phyloP scores from a whole-genome alignment of 2,888 invertebrate species.

The Masnerella sp. region DNA sequence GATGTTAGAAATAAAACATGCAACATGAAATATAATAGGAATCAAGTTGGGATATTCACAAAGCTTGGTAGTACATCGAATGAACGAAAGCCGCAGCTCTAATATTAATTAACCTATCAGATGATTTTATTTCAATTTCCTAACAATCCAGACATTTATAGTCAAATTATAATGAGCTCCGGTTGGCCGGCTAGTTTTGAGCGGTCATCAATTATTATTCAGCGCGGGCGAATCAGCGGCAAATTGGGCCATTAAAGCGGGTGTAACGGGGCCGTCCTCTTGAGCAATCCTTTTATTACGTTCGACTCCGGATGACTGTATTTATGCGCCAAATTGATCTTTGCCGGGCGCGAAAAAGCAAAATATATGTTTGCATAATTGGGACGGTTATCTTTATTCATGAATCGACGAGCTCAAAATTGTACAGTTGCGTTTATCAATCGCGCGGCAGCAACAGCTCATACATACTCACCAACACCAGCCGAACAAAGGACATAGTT shows the following conservation, averaged over 20 bases:
- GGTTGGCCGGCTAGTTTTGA: neutral
- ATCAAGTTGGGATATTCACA: too few relatives aligned
- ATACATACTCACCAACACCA: slow-evolving; percentile 19
- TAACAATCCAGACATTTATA: slow-evolving; percentile 16
- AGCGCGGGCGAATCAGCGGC: neutral
- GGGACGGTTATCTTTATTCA: slow-evolving; percentile 41
- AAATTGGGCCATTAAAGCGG: slow-evolving; percentile 18
- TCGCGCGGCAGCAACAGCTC: slow-evolving; percentile 34
- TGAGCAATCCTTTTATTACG: slow-evolving; percentile 22
- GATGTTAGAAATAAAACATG: too few relatives aligned
- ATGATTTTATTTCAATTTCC: slow-evolving; percentile 18
- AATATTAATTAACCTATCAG: slow-evolving; percentile 24
- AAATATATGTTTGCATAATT: slow-evolving; percentile 49
- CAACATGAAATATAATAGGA: too few relatives aligned
- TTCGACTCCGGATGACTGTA: neutral
- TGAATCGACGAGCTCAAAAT: slow-evolving; percentile 44
- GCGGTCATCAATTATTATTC: slow-evolving; percentile 11
- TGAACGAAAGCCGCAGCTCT: neutral
- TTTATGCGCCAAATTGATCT: slow-evolving; percentile 39
- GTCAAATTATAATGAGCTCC: slow-evolving; percentile 21
- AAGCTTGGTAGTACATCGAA: neutral
- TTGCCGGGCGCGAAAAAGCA: slow-evolving; percentile 8
- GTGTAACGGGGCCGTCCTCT: slow-evolving; percentile 2
- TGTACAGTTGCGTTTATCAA: slow-evolving; percentile 47
- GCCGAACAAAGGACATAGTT: slow-evolving; percentile 41